Base-by-base conservation (phyloP, 2,888 invertebrate species). In the Tetheella fluctuosa region DNA sequence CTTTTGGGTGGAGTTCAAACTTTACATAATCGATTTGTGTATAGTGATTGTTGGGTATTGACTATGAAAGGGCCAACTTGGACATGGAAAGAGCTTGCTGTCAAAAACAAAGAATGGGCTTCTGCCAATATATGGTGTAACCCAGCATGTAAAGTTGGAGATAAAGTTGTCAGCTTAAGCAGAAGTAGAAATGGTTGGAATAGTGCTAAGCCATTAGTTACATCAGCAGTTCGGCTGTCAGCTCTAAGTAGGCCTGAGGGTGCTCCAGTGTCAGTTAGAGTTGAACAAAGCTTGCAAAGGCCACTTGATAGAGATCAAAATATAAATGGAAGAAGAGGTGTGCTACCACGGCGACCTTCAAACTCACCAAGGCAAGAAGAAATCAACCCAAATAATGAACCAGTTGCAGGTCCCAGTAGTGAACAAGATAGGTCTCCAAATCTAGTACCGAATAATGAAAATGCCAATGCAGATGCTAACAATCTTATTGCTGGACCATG, bases 41-140 rank as follows among this genome's bases (percentile, higher is more conserved):
- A 97, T 85, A 96, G 95, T 76, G 99, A 99, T 86, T 96, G 97
- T 63, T 99, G 99, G 99, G 89, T 98, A 61, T 91, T 99, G 62
- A 96, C 94, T 59, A 96, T 98, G 96, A 94, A 94, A 66, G 95
- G 95, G 0, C 94, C 94, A 39, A 86, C 93, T 30, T 97, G 97
- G 97, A 94, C 94, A 62, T 96, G 97, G 96, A 94, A 94, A 77
- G 95, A 96, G 84, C 91, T 98, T 56, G 94, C 94, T 63, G 95
- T 98, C 30, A 94, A 94, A 68, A 96, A 97, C 80, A 95, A 95
- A 71, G 96, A 96, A 76, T 96, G 96, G 94, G 96, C 96, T 52
- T 96, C 98, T 25, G 95, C 96, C 0, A 97, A 97, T 80, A 96
- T 98, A 81, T 98, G 98, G 97, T 98, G 98, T 84, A 98, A 98